Evolutionary conservation across 1,140 invertebrate species (phyloP), one percentile per base, ranked within the genome.

Genomic region (Drosophila tani): DNA sequence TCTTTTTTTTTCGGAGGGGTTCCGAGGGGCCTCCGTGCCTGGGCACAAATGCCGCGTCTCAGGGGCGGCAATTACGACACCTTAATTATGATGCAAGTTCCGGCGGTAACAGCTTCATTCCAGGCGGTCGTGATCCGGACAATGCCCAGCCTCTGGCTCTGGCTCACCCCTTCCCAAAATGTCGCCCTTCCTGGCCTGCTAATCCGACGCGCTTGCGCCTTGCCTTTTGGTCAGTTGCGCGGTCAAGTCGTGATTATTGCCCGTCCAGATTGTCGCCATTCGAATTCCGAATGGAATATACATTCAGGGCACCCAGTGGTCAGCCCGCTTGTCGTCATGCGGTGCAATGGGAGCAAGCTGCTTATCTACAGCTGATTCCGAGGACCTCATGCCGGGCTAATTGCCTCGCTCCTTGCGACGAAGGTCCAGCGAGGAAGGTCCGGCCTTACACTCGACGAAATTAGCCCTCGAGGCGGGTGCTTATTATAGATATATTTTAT

Each of bases 51-150:
- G 53, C 49, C 29, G 9, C 60, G 83, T 81, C 84, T 87, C 84
- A 87, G 83, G 57, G 68, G 51, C 71, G 65, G 67, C 68, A 88
- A 81, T 87, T 74, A 83, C 73, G 73, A 73, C 46, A 60, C 47
- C 50, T 68, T 79, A 80, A 81, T 81, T 70, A 81, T 80, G 68
- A 74, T 66, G 68, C 67, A 79, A 79, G 59, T 65, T 55, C 73
- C 56, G 68, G 63, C 68, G 73, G 35, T 57, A 76, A 86, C 83
- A 76, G 83, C 83, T 86, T 86, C 83, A 86, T 86, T 83, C 67
- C 80, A 86, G 82, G 79, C 82, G 82, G 82, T 85, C 82, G 82
- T 85, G 82, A 50, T 27, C 15, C 38, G 47, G 53, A 87, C 83
- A 86, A 86, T 68, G 63, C 66, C 6, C 38, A 7, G 2, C 51